These are phyloP conservation scores for Trichonephila clavipes DNA, from an alignment of 1,140 invertebrate genomes.

Conservation along the genomic window DNA sequence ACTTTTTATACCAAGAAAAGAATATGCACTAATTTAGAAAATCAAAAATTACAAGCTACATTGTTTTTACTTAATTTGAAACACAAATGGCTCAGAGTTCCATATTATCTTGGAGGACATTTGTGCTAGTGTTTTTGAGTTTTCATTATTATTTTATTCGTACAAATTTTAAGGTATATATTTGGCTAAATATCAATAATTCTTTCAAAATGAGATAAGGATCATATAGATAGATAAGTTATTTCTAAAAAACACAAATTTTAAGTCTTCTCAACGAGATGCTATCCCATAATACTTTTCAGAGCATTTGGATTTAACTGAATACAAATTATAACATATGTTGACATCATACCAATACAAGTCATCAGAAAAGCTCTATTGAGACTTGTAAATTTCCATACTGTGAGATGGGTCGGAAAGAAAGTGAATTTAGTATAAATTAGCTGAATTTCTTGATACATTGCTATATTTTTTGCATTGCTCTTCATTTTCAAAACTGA, in stretches of 20 bases:
- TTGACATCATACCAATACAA: constrained; percentile 66
- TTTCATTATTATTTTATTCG: too few relatives aligned
- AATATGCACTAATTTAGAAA: too few relatives aligned
- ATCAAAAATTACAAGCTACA: too few relatives aligned
- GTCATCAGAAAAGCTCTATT: constrained; percentile 59
- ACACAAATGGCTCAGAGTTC: too few relatives aligned
- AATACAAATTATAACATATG: constrained; percentile 64
- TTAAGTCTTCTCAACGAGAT: not conserved
- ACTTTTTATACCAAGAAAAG: too few relatives aligned
- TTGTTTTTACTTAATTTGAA: too few relatives aligned
- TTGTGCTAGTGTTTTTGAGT: too few relatives aligned
- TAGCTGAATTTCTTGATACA: constrained; percentile 54
- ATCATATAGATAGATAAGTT: not conserved
- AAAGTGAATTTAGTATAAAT: not conserved
- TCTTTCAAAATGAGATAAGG: too few relatives aligned
- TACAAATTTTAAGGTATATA: too few relatives aligned
- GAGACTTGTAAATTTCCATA: constrained; percentile 55
- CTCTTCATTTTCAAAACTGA: not conserved
- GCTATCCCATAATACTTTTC: constrained; percentile 7
- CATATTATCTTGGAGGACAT: too few relatives aligned
- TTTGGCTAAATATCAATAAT: too few relatives aligned
- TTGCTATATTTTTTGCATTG: not conserved
- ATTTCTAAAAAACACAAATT: too few relatives aligned
- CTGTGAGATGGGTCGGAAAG: constrained; percentile 41
- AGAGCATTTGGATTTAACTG: constrained; percentile 59